Conservation (phyloP, 35 echinoderm and acorn worm genomes). For the Lytechinus variegatus region DNA sequence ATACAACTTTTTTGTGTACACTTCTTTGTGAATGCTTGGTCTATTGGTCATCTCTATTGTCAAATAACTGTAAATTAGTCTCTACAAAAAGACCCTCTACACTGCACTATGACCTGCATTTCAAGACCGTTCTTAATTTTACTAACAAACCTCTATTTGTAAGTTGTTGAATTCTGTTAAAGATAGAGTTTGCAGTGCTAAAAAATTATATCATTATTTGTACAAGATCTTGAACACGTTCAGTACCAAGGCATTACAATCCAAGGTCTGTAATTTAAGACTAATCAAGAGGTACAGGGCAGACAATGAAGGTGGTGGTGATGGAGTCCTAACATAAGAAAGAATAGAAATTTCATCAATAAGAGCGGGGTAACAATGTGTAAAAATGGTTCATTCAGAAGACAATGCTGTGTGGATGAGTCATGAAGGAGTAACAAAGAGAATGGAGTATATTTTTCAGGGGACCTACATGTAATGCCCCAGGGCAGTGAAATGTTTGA, state of each 20-base stretch:
- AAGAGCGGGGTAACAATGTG: not conserved
- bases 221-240: not conserved
- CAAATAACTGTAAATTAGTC: conserved; percentile 1
- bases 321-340: not conserved
- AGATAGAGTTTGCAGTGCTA: not conserved
- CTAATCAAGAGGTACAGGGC: not conserved
- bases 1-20: not conserved
- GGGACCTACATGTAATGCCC: not conserved
- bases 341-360: not conserved
- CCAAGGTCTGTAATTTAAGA: not conserved
- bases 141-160: too few species aligned
- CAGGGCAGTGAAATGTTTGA: not conserved
- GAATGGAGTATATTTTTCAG: not conserved
- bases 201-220: not conserved
- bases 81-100: not conserved
- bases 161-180: not conserved
- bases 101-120: too few species aligned
- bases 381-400: not conserved
- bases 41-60: not conserved
- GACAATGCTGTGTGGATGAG: not conserved
- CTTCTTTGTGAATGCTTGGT: not conserved
- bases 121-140: too few species aligned
- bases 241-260: not conserved
- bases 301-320: not conserved
- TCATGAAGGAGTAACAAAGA: not conserved